Conservation (phyloP, 2,888 invertebrate genomes). For the Pseudanteris insignis region DNA sequence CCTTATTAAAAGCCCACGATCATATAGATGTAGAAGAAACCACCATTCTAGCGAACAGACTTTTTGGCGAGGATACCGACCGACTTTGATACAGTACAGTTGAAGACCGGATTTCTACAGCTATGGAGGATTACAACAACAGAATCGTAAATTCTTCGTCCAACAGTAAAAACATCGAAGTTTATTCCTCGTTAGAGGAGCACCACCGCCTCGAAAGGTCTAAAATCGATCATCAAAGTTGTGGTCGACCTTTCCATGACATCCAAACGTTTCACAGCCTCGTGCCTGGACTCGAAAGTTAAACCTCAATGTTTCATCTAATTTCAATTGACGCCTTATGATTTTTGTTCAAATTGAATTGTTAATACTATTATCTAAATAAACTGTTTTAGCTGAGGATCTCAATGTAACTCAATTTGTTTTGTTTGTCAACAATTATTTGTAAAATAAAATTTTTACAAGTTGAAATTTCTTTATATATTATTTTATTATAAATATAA, state of each 20-base stretch:
- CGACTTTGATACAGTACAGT: conserved; percentile 25
- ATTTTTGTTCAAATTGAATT: neutral
- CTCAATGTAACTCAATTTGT: too few species aligned
- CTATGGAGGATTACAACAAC: conserved; percentile 51
- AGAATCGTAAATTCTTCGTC: conserved; percentile 57
- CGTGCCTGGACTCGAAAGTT: conserved; percentile 62
- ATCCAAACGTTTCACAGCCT: conserved; percentile 63
- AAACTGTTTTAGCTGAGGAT: neutral
- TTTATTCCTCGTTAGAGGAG: conserved; percentile 57
- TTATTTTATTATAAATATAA: too few species aligned
- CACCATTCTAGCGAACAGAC: conserved; percentile 29
- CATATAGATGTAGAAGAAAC: conserved; percentile 35
- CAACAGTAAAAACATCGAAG: conserved; percentile 55
- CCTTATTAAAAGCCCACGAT: conserved; percentile 27
- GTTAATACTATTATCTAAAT: neutral
- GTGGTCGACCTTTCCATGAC: conserved; percentile 62
- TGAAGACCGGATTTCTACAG: conserved; percentile 54
- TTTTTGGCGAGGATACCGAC: conserved; percentile 52
- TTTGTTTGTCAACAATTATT: too few species aligned
- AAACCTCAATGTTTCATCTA: conserved; percentile 38
- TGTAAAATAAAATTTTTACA: too few species aligned
- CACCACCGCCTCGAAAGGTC: conserved; percentile 60
- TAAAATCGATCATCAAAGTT: conserved; percentile 60
- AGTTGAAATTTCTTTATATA: too few species aligned
- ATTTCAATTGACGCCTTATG: conserved; percentile 12